Conservation (phyloP, 2,888 invertebrate genomes). For the Ametastegia equiseti region DNA sequence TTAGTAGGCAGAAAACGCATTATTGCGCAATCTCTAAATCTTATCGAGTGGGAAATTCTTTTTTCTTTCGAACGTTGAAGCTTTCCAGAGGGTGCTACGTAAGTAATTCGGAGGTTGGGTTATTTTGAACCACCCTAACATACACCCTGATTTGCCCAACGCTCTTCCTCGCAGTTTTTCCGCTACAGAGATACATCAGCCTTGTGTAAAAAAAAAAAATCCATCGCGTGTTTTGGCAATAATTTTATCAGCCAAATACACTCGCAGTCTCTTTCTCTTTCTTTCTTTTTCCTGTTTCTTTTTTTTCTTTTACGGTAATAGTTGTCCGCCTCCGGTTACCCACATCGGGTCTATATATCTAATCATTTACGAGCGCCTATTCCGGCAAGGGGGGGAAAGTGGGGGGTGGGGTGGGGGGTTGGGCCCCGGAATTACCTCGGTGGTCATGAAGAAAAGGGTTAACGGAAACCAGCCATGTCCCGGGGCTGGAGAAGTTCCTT, state of each 20-base stretch:
- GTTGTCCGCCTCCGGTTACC: background rate
- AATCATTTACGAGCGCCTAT: conserved; percentile 24
- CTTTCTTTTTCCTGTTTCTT: background rate
- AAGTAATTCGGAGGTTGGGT: too few species aligned
- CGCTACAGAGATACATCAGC: background rate
- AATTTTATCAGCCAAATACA: conserved; percentile 14
- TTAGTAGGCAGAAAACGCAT: too few species aligned
- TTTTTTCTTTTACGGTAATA: too few species aligned
- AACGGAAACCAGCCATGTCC: background rate
- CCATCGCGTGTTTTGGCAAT: background rate
- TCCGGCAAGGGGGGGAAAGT: too few species aligned
- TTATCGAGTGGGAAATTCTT: too few species aligned
- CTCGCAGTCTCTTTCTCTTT: background rate
- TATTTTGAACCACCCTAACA: too few species aligned
- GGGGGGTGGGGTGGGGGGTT: too few species aligned
- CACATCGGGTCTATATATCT: background rate
- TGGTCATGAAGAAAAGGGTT: background rate
- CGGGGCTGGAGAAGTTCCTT: background rate
- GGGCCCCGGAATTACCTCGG: background rate
- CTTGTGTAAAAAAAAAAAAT: background rate
- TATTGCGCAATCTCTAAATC: too few species aligned
- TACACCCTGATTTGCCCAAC: too few species aligned
- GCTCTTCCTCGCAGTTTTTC: background rate
- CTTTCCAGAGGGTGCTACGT: too few species aligned
- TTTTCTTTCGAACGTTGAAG: too few species aligned